Conservation (phyloP, 2,888 invertebrate genomes). For the Himalopsyche japonica region DNA sequence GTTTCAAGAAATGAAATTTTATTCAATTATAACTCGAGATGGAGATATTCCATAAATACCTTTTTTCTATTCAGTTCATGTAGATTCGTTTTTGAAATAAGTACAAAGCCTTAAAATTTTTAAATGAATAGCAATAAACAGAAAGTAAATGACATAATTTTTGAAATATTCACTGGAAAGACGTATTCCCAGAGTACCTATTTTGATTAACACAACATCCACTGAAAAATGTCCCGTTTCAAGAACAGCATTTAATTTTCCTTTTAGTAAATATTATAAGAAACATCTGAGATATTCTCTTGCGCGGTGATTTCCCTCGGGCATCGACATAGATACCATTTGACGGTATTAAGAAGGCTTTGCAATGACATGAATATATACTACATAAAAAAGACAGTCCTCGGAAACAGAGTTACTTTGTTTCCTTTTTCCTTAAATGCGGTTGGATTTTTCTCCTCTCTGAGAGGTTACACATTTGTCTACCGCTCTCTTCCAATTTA, state of each 20-base stretch:
- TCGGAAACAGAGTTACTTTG: background rate
- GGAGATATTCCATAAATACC: too few relatives aligned
- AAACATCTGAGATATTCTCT: conserved; percentile 24
- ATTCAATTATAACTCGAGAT: too few relatives aligned
- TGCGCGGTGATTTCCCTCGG: conserved; percentile 30
- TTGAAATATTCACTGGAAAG: background rate
- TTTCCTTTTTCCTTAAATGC: conserved; percentile 15
- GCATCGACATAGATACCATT: conserved; percentile 16
- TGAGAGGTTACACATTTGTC: conserved; percentile 32
- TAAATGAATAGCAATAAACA: background rate
- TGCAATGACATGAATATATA: conserved; percentile 33
- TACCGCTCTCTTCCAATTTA: conserved; percentile 32
- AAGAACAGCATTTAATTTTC: conserved; percentile 31
- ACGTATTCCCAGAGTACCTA: background rate
- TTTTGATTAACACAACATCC: conserved; percentile 14
- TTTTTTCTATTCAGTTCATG: too few relatives aligned
- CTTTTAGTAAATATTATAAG: conserved; percentile 29
- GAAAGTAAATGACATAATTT: background rate
- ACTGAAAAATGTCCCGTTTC: conserved; percentile 9
- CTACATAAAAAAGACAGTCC: conserved; percentile 11
- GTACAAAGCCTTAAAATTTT: background rate
- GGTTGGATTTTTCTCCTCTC: conserved; percentile 35
- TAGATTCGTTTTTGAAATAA: background rate
- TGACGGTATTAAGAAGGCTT: conserved; percentile 28
- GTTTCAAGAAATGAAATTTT: too few relatives aligned